These are phyloP conservation scores for Morus bassanus DNA, from an alignment of 2,797 vertebrate species.

Conservation along the genomic window DNA sequence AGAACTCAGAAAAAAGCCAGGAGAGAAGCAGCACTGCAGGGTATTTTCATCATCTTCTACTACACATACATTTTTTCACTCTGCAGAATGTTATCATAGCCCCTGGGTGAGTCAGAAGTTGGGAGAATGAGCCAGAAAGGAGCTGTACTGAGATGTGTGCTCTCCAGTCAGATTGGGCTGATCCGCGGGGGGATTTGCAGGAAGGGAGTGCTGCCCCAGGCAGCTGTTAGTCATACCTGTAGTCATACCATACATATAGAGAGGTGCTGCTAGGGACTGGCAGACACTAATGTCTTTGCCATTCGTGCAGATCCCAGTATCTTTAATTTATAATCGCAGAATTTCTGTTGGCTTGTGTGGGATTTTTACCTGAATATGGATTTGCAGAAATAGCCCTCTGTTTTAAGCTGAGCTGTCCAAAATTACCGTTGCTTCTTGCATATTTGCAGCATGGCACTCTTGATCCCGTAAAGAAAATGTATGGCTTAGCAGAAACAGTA, in stretches of 20 bases:
- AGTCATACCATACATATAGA: background rate
- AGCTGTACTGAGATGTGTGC: background rate
- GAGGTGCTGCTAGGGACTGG: constrained; percentile 1
- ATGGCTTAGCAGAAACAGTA: background rate
- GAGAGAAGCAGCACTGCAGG: background rate
- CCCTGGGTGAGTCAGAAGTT: constrained; percentile 28
- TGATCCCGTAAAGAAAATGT: background rate
- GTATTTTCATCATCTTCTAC: background rate
- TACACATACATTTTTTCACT: background rate
- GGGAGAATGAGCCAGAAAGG: constrained; percentile 2
- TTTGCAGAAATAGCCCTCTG: background rate
- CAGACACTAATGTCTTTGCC: background rate
- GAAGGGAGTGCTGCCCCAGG: background rate
- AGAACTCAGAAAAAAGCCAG: background rate
- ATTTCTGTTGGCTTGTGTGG: background rate
- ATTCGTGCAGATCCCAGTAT: background rate
- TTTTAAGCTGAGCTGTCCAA: background rate
- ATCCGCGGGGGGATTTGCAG: background rate
- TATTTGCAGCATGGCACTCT: background rate
- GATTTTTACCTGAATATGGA: background rate
- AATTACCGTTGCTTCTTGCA: background rate
- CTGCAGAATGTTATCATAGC: background rate
- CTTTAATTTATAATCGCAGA: background rate
- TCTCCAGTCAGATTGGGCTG: background rate
- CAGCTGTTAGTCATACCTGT: background rate